Percentiles rank a stretch among this genome's conserved stretches.
These are phyloP conservation scores for Aselliscus stoliczkanus DNA, from an alignment of 2,797 vertebrate species.

Conservation along the genomic window DNA sequence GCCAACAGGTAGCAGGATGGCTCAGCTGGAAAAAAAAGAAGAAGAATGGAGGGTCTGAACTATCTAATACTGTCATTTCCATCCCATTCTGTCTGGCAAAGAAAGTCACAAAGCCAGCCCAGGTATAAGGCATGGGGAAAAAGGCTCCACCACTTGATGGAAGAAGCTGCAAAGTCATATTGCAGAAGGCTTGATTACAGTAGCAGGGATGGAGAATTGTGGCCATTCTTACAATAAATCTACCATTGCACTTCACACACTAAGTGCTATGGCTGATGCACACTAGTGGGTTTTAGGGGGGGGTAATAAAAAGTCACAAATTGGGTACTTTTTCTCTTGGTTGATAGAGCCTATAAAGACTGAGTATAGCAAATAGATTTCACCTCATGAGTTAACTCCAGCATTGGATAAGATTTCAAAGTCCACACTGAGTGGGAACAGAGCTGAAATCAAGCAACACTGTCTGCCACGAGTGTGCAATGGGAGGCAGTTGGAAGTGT, in stretches of 20 bases:
- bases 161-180: background rate
- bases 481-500: fast-evolving
- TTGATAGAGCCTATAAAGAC: background rate
- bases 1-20: too few relatives aligned
- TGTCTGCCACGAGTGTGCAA: fast-evolving
- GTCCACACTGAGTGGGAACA: background rate
- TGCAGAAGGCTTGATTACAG: background rate
- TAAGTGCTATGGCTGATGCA: background rate
- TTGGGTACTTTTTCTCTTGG: background rate
- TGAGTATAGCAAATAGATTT: background rate
- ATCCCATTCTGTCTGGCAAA: background rate
- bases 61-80: background rate
- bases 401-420: background rate
- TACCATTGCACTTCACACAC: background rate
- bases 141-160: background rate
- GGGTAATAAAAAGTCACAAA: background rate
- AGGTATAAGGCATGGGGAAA: background rate
- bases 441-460: background rate
- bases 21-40: too few relatives aligned
- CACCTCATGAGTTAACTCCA: background rate
- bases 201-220: background rate
- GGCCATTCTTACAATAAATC: background rate
- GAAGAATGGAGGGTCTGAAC: background rate
- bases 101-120: background rate
- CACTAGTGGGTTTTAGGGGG: background rate